Evolutionary conservation across 92 coral and sea anemone genomes (phyloP), one percentile per base, ranked within the genome.

Genomic region (Muricea muricata): DNA sequence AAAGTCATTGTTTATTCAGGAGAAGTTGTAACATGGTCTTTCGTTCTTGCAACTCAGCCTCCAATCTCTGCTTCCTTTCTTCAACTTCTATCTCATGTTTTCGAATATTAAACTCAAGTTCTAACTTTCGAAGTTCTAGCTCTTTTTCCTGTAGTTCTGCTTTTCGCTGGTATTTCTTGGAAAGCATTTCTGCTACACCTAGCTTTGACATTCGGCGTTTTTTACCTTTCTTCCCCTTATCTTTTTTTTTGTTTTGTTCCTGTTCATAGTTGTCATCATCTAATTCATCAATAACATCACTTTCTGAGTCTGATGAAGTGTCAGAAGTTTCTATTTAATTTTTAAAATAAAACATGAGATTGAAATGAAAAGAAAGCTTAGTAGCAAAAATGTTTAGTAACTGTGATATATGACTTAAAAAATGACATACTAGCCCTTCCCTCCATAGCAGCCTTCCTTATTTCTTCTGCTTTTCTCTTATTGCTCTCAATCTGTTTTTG

Each of bases 31-130:
- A 76, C 58, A 90, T 31, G 1, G 84, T 86, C 70, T 86, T 91
- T 60, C 87, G 75, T 66, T 91, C 94, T 73, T 91, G 90, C 18
- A 91, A 31, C 55, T 88, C 94, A 21, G 85, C 85, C 65, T 81
- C 67, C 34, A 84, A 30, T 81, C 78, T 77, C 54, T 6, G 12
- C 84, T 82, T 47, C 41, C 91, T 55, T 88, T 88, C 91, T 70
- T 88, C 82, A 30, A 87, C 85, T 54, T 83, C 91, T 42, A 40
- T 77, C 47, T 88, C 88, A 29, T 63, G 79, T 58, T 77, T 83
- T 76, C 77, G 54, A 28, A 76, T 63, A 47, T 88, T 87, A 47
- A 88, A 61, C 31, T 88, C 91, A 21, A 88, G 81, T 52, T 89
- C 92, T 89, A 89, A 68, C 45, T 72, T 84, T 47, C 88, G 79